Percentiles rank a stretch among this genome's conserved stretches.
phyloP scores from a whole-genome alignment of 2,888 invertebrate genomes.

The Cremastinae sp. region DNA sequence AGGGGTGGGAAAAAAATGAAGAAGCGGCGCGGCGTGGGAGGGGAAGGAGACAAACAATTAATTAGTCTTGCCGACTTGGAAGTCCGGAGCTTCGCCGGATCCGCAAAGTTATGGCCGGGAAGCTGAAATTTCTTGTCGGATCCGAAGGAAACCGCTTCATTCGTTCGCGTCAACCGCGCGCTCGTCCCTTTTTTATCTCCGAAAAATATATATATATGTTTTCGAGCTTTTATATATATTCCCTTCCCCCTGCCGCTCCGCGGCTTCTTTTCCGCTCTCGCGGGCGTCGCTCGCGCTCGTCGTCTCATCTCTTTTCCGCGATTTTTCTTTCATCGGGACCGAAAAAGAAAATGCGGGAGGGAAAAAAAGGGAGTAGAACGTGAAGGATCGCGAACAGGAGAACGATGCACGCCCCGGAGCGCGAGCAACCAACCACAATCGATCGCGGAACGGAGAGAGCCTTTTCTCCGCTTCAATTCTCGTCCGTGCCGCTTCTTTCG shows the following conservation, averaged over 20 bases:
- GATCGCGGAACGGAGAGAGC: constrained; percentile 31
- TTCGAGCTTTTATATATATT: constrained; percentile 57
- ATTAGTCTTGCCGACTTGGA: constrained; percentile 18
- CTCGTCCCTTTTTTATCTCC: constrained; percentile 48
- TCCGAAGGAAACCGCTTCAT: constrained; percentile 23
- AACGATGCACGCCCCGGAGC: constrained; percentile 53
- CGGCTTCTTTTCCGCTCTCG: constrained; percentile 27
- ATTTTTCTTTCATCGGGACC: constrained; percentile 60
- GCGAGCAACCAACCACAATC: constrained; percentile 44
- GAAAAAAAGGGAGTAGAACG: too few species aligned
- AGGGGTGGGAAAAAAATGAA: too few species aligned
- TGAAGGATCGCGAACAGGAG: constrained; percentile 47
- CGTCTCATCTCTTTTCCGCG: constrained; percentile 37
- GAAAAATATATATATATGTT: constrained; percentile 60
- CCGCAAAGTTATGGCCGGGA: constrained; percentile 36
- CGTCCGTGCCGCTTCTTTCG: constrained; percentile 41
- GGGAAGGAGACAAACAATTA: too few species aligned
- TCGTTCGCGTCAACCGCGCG: constrained; percentile 54
- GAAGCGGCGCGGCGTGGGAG: too few species aligned
- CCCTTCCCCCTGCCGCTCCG: constrained; percentile 52
- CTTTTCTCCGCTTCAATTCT: constrained; percentile 32
- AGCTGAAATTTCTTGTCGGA: constrained; percentile 21
- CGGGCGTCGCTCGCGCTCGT: neutral
- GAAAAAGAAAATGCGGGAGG: too few species aligned
- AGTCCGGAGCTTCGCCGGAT: constrained; percentile 33